These are phyloP conservation scores for Poeciliopsis gracilis DNA, from an alignment of 2,797 vertebrate genomes.

Conservation along the genomic window DNA sequence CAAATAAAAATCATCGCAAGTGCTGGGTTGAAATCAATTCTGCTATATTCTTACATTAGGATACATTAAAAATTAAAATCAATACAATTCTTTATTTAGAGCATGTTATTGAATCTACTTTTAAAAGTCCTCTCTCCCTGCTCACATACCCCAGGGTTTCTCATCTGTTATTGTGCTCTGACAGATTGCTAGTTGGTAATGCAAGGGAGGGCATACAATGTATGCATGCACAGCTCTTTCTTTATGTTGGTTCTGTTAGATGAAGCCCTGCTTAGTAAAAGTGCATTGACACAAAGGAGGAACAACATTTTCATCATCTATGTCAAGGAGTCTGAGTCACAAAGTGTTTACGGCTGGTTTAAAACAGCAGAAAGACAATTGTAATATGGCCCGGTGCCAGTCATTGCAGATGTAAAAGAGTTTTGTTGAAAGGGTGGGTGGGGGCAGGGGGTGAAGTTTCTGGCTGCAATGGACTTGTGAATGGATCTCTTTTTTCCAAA, in stretches of 20 bases:
- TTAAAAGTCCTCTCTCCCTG: slow-evolving; percentile 20
- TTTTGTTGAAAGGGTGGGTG: slow-evolving; percentile 27
- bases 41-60: slow-evolving; percentile 46
- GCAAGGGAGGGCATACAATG: slow-evolving; percentile 13
- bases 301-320: slow-evolving; percentile 31
- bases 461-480: slow-evolving; percentile 53
- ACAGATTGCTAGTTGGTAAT: slow-evolving; percentile 46
- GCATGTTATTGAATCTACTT: slow-evolving; percentile 21
- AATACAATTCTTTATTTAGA: slow-evolving; percentile 53
- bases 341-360: slow-evolving; percentile 56
- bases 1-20: slow-evolving; percentile 52
- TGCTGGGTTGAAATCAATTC: slow-evolving; percentile 53
- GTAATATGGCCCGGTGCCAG: slow-evolving; percentile 59
- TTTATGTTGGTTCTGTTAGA: slow-evolving; percentile 34
- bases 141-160: slow-evolving; percentile 23
- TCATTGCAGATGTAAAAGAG: slow-evolving; percentile 41
- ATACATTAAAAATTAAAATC: slow-evolving; percentile 53
- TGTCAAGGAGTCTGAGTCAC: slow-evolving; percentile 52
- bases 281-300: slow-evolving; percentile 25
- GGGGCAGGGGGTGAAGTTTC: slow-evolving; percentile 32
- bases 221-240: slow-evolving; percentile 23
- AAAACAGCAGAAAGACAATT: slow-evolving; percentile 67
- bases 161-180: slow-evolving; percentile 39
- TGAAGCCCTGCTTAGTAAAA: slow-evolving; percentile 52
- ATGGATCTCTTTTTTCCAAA: slow-evolving; percentile 62